Base-by-base conservation (phyloP, 2,797 vertebrate genomes). In the Todus mexicanus region DNA sequence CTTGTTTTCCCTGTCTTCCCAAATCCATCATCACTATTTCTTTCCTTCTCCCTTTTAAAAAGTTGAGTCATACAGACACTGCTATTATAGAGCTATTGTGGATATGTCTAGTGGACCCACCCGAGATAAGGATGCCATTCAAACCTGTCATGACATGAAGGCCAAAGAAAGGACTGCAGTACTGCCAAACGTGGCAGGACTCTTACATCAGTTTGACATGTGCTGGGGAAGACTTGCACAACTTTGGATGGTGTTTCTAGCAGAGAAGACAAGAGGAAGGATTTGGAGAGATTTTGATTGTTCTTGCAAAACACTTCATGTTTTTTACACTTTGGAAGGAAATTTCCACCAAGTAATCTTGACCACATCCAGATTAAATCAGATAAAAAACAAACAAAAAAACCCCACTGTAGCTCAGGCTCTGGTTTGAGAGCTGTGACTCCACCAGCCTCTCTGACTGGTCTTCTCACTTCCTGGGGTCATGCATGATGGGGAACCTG, bases 401-500 rank as follows among this genome's bases (percentile, higher is more conserved):
- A 19, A 4, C 4, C 14, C 11, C 6, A 6, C 13, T 8, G 7
- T 42, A n/a, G 4, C 6, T 84, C 6, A 48, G 42, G 23, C 18
- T 81, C 15, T 82, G 26, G 9, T 80, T 64, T 83, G 48, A 42
- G 23, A 82, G 48, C 15, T 11, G 45, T n/a, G 15, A 47, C 17
- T 77, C 40, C 13, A 63, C 14, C 38, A 51, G 15, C 26, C 16
- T 68, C 18, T 83, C 57, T 23, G n/a, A 31, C 13, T 29, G 20
- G 26, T 61, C 9, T 23, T n/a, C 14, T 82, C 29, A 7, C 20
- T 45, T 84, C 7, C 25, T 53, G 20, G 12, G 6, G 5, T 22
- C 1, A 0, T 26, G 43, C 7, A 20, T 7, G 13, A 15, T 51
- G 54, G 18, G 10, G 3, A 2, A 20, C 27, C 16, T 72, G 19